Percentiles rank a stretch among this genome's conserved stretches.
These are phyloP conservation scores for Hecatera dysodea DNA, from an alignment of 2,888 invertebrate genomes.

Conservation along the genomic window DNA sequence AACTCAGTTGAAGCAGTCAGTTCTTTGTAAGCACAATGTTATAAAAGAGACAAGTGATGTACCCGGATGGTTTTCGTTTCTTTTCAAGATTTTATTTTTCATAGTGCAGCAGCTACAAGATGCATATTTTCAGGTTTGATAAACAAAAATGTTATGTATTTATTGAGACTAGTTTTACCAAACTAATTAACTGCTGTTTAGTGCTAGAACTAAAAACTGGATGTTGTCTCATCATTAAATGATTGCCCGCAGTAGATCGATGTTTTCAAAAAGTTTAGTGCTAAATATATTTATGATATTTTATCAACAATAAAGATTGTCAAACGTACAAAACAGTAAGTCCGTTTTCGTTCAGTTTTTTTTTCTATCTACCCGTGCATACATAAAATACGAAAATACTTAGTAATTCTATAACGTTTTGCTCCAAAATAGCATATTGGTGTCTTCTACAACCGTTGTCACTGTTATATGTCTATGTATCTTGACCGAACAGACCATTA, in stretches of 20 bases:
- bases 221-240: no score
- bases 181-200: neutral
- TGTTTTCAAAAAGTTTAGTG: no score
- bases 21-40: slow-evolving; percentile 9
- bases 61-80: neutral
- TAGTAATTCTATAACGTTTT: no score
- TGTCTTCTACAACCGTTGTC: neutral
- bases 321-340: neutral
- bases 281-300: neutral
- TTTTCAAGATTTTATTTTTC: neutral
- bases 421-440: no score
- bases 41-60: slow-evolving; percentile 16
- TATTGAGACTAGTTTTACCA: neutral
- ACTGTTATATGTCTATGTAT: neutral
- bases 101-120: neutral
- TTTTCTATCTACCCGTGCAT: neutral
- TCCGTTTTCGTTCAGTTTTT: neutral
- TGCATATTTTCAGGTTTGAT: neutral
- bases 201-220: neutral
- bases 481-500: neutral
- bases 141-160: neutral
- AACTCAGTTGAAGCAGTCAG: neutral
- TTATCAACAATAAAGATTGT: neutral
- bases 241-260: no score
- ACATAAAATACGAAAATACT: no score